These are phyloP conservation scores for Raja brachyura DNA, from an alignment of 2,113 vertebrate species.

Conservation along the genomic window DNA sequence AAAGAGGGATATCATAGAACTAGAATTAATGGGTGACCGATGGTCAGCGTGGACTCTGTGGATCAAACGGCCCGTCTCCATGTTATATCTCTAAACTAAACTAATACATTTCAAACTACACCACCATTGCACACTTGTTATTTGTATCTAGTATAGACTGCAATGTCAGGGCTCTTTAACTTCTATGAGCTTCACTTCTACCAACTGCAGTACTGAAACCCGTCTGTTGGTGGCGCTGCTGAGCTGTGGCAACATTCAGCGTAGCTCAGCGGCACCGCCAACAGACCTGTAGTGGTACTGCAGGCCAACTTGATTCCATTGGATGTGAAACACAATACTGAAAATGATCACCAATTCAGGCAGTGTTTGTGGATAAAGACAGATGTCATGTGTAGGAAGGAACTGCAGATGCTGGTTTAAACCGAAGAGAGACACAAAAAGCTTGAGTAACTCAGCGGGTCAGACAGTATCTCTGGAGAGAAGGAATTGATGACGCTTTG, in stretches of 20 bases:
- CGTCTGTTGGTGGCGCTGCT: not conserved
- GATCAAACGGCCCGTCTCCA: too few species aligned
- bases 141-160: not conserved
- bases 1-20: too few species aligned
- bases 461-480: too few species aligned
- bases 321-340: too few species aligned
- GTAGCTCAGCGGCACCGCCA: not conserved
- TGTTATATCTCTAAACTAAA: too few species aligned
- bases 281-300: not conserved
- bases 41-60: too few species aligned
- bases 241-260: not conserved
- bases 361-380: not conserved
- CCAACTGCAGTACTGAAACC: not conserved
- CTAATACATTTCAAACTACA: too few species aligned
- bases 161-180: not conserved
- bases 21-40: too few species aligned
- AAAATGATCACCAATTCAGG: not conserved
- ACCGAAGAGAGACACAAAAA: too few species aligned
- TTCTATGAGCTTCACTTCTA: not conserved
- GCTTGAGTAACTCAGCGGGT: too few species aligned
- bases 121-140: not conserved
- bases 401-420: too few species aligned
- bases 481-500: too few species aligned
- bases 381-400: not conserved
- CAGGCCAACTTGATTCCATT: not conserved